Base-by-base conservation (phyloP, 2,888 invertebrate species). In the Tenthredo mesomela region DNA sequence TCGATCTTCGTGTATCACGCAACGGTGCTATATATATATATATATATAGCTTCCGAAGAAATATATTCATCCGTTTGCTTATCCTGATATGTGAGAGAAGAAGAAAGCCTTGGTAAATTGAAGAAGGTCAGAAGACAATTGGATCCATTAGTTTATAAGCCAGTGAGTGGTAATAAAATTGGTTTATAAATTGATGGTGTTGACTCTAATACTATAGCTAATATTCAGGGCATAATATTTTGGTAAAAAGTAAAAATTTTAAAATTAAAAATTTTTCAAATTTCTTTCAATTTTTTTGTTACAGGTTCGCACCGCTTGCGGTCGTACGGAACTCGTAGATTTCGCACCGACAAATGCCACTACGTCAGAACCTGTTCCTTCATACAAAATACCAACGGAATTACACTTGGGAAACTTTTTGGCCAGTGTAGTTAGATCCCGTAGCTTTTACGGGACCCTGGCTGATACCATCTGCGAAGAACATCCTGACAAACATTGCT, bases 401-500 rank as follows among this genome's bases (percentile, higher is more conserved):
- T 89, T 93, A 85, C 91, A 92, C 89, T 91, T 93, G 67, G 92
- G 92, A 84, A 92, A 93, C 88, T 93, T 93, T 90, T 89, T 94
- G 88, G 92, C 93, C 54, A 93, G 93, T 85, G 91, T 94, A 88
- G 90, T 90, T 84, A 92, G 93, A 90, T 97, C 97, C 85, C 96
- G 96, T 93, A 97, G 97, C 89, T 97, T 98, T 92, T 98, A 98
- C 94, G 95, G 96, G 50, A 96, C 96, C 89, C 95, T 98, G 65
- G 97, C 98, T 4, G 97, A 97, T 93, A 95, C 96, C 89, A 94
- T 97, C 82, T 98, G 97, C 93, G 95, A 96, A 87, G 96, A 97
- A 61, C 95, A 96, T 88, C 96, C 96, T 86, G 95, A 95, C 65
- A 95, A 89, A 84, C 88, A 95, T 87, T 98, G 98, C 93, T 98